phyloP scores from a whole-genome alignment of 1,140 invertebrate species.

The Ptiloglossa arizonensis region DNA sequence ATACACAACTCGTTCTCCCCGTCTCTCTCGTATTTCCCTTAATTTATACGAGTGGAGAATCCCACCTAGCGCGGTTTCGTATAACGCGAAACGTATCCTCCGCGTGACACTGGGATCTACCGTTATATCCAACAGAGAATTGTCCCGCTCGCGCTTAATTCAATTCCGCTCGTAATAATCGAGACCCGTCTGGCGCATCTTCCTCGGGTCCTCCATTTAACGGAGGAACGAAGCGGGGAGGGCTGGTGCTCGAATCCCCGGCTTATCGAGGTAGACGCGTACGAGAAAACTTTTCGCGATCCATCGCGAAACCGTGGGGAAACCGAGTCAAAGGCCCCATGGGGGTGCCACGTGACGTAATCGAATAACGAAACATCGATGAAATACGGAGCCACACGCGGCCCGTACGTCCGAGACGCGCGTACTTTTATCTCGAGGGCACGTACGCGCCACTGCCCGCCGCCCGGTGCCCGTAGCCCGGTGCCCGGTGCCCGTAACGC shows the following conservation, averaged over 20 bases:
- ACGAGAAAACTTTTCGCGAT: not conserved
- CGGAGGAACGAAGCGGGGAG: not conserved
- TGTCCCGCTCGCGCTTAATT: not conserved
- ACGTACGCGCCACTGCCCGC: slow-evolving; percentile 13
- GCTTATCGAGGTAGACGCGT: not conserved
- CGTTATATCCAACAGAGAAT: no score
- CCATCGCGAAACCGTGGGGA: not conserved
- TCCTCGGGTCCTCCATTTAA: not conserved
- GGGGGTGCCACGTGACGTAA: slow-evolving; percentile 30
- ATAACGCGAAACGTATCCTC: no score
- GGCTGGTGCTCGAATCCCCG: not conserved
- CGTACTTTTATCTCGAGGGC: slow-evolving; percentile 13
- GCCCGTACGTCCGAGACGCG: not conserved
- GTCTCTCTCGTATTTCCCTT: no score
- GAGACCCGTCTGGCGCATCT: not conserved
- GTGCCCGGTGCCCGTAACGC: no score
- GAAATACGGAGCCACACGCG: slow-evolving; percentile 18
- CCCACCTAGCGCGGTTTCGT: no score
- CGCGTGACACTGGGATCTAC: not conserved
- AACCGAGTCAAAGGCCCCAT: slow-evolving; percentile 15
- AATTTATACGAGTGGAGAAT: no score
- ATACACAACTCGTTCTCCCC: no score
- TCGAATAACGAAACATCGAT: slow-evolving; percentile 40
- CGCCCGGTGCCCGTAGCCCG: no score
- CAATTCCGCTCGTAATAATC: not conserved